Conservation (phyloP, 2,797 vertebrate genomes). For the Poecilia gillii region DNA sequence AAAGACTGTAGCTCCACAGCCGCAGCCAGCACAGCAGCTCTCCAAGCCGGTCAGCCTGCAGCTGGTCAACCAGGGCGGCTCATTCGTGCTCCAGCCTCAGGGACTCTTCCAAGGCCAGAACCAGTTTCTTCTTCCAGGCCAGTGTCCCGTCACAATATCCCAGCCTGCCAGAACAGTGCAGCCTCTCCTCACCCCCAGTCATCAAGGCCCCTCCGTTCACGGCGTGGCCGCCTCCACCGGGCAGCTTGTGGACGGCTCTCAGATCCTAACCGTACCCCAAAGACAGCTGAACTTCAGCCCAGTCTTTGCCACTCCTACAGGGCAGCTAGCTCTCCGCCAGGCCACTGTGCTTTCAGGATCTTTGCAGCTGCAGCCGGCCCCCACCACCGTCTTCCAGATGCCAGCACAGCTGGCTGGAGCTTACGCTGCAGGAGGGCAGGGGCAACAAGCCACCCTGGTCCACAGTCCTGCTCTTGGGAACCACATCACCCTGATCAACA, state of each 20-base stretch:
- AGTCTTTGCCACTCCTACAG: constrained; percentile 79
- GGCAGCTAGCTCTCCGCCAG: constrained; percentile 81
- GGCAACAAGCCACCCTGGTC: constrained; percentile 75
- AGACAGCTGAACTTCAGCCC: constrained; percentile 85
- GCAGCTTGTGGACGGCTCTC: constrained; percentile 79
- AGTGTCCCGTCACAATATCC: constrained; percentile 74
- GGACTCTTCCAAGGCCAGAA: constrained; percentile 83
- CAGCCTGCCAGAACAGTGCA: constrained; percentile 66
- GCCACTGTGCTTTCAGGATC: constrained; percentile 81
- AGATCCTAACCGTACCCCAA: constrained; percentile 81
- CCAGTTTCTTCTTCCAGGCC: constrained; percentile 83
- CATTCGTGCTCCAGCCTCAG: constrained; percentile 84
- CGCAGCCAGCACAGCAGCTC: constrained; percentile 62
- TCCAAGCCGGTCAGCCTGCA: constrained; percentile 82
- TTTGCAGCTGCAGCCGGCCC: constrained; percentile 80
- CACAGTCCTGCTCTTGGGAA: constrained; percentile 80
- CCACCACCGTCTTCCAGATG: constrained; percentile 84
- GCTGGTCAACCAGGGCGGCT: constrained; percentile 83
- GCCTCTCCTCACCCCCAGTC: constrained; percentile 70
- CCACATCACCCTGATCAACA: constrained; percentile 86
- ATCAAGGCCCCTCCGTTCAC: constrained; percentile 66
- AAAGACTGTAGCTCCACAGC: constrained; percentile 60
- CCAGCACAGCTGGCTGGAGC: constrained; percentile 79
- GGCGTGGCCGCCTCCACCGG: constrained; percentile 63
- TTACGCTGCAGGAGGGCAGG: constrained; percentile 73